Evolutionary conservation across 2,797 vertebrate genomes (phyloP), one percentile per base, ranked within the genome.

Genomic region (Hippoglossus hippoglossus): DNA sequence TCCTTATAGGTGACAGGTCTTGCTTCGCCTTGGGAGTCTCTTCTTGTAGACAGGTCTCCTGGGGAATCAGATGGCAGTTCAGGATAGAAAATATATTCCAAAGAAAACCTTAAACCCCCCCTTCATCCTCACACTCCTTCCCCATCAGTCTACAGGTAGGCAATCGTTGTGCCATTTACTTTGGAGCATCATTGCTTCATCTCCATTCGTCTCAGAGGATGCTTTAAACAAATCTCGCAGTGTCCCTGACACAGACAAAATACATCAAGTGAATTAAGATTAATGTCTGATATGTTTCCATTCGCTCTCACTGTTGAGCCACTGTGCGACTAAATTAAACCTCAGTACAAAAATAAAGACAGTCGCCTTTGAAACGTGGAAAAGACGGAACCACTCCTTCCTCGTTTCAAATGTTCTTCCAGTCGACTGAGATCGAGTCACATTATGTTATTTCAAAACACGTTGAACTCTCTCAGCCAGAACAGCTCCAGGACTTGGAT

Each of bases 31-130:
- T 94, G 56, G 87, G 88, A 57, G 81, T 77, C 18, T 91, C 90
- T 39, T 94, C 93, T 64, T 94, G 94, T 54, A 94, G 89, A 88
- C 94, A 94, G 1, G 91, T 95, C 82, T 95, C 94, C 94, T 95
- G 65, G 2, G 49, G 77, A 47, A 84, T 66, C 50, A 83, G 58
- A 81, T n/a, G 19, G 21, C 68, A 63, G 47, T 64, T 82, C 11
- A 79, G 60, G 12, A 72, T 15, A 24, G 22, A 60, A 68, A 51
- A 67, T 39, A 50, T 61, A 57, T 73, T 65, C 28, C 57, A 50
- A 49, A 61, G 24, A 63, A 74, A 79, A 25, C 19, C 31, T 57
- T 24, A 39, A n/a, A 1, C 10, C 1, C 10, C 16, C 24, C 2
- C n/a, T 13, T 54, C 10, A 21, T 64, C 44, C 50, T n/a, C 50